Evolutionary conservation across 2,888 invertebrate species (phyloP).

Genomic region (Idaea aversata): DNA sequence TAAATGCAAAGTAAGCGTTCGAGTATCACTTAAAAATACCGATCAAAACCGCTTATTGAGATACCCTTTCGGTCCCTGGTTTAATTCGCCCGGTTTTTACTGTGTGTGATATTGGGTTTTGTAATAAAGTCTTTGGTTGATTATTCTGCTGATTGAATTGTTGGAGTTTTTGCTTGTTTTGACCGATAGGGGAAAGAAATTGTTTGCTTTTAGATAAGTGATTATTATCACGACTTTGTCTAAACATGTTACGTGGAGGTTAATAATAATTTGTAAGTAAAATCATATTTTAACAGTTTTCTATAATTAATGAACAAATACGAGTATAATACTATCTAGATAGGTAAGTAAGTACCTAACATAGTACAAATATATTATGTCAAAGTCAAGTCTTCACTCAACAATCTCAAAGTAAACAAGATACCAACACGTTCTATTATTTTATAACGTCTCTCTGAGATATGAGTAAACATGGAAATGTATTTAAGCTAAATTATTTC

Average conservation of each 20-base stretch:
- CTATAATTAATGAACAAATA: no score
- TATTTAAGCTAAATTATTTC: background rate
- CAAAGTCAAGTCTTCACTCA: background rate
- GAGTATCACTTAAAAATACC: no score
- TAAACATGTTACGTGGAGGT: no score
- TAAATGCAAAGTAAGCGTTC: no score
- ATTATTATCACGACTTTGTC: no score
- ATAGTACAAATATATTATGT: background rate
- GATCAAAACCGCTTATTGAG: no score
- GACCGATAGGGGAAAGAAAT: background rate
- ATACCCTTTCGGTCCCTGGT: no score
- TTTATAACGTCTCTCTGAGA: background rate
- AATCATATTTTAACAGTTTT: no score
- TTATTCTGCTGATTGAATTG: slow-evolving; percentile 5
- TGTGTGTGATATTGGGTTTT: background rate
- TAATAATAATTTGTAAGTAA: no score
- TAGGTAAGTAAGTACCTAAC: background rate
- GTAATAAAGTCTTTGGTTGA: background rate
- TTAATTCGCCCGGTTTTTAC: slow-evolving; percentile 29
- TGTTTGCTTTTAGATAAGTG: background rate
- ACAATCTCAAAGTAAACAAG: background rate
- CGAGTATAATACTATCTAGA: no score
- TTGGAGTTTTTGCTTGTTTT: background rate
- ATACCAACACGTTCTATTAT: background rate
- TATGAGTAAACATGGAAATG: background rate